phyloP scores from a whole-genome alignment of 2,888 invertebrate genomes.

The Oasisia sp. region DNA sequence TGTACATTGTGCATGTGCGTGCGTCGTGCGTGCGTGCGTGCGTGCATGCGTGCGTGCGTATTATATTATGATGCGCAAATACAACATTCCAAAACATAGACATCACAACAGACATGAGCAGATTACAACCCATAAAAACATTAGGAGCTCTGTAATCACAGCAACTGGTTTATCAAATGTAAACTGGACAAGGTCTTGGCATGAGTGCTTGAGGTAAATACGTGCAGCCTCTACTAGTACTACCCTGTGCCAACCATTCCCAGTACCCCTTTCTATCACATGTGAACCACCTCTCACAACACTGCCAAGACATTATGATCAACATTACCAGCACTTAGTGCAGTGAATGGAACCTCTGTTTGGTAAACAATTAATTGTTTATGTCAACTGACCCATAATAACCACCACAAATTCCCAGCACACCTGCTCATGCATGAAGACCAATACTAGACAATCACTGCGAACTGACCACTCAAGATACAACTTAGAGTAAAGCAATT shows the following conservation, averaged over 20 bases:
- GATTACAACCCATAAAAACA: not conserved
- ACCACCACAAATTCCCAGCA: not conserved
- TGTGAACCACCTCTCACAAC: not conserved
- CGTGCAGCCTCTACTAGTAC: not conserved
- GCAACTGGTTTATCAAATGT: not conserved
- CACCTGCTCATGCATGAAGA: not conserved
- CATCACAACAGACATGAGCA: too few relatives aligned
- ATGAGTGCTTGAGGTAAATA: not conserved
- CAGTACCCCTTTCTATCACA: not conserved
- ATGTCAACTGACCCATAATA: not conserved
- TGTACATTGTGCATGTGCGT: too few relatives aligned
- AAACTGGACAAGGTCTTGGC: not conserved
- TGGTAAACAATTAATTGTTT: not conserved
- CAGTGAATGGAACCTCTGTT: not conserved
- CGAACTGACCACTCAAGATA: not conserved
- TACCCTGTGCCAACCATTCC: not conserved
- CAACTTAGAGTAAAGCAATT: too few relatives aligned
- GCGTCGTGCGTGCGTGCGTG: too few relatives aligned
- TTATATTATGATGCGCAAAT: too few relatives aligned
- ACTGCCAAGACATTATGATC: not conserved
- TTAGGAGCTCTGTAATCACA: not conserved
- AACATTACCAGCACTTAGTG: not conserved
- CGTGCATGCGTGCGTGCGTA: too few relatives aligned
- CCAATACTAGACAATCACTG: not conserved
- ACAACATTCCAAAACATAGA: too few relatives aligned